Evolutionary conservation across 92 coral and sea anemone species (phyloP).

Genomic region (Muricea muricata): DNA sequence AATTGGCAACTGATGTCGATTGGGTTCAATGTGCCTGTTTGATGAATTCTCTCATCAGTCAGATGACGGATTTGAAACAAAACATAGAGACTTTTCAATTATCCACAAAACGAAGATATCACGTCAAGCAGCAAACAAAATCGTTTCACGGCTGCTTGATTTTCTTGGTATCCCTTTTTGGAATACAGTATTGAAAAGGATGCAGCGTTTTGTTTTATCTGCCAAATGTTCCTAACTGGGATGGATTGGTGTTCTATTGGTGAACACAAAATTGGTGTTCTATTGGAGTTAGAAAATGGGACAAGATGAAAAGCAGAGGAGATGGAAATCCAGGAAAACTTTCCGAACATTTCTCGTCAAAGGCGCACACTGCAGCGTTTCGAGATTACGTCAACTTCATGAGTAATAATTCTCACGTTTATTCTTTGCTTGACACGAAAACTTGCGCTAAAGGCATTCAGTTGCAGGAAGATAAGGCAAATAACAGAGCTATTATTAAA

Average conservation of each 20-base stretch:
- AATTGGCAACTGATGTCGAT: conserved; percentile 4
- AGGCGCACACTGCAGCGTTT: conserved; percentile 12
- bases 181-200: no score
- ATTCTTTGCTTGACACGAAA: neutral
- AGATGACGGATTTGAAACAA: conserved; percentile 5
- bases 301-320: conserved; percentile 33
- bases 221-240: no score
- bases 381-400: conserved; percentile 14
- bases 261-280: neutral
- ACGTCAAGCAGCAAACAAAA: conserved; percentile 15
- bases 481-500: conserved; percentile 16
- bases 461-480: conserved; percentile 30
- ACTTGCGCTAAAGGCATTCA: conserved; percentile 15
- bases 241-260: no score
- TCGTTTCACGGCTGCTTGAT: conserved; percentile 20
- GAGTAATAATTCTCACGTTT: conserved; percentile 15
- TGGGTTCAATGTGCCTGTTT: conserved; percentile 15
- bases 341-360: conserved; percentile 32
- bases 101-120: conserved; percentile 13
- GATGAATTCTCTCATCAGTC: conserved; percentile 2
- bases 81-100: conserved; percentile 15
- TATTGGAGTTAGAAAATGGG: conserved; percentile 30
- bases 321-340: conserved; percentile 11
- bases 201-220: no score
- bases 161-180: no score